A percentile compares a stretch with the other conserved stretches of the same genome.
These are phyloP conservation scores for Cheilosia impressa DNA, from an alignment of 2,888 invertebrate species.

Conservation along the genomic window DNA sequence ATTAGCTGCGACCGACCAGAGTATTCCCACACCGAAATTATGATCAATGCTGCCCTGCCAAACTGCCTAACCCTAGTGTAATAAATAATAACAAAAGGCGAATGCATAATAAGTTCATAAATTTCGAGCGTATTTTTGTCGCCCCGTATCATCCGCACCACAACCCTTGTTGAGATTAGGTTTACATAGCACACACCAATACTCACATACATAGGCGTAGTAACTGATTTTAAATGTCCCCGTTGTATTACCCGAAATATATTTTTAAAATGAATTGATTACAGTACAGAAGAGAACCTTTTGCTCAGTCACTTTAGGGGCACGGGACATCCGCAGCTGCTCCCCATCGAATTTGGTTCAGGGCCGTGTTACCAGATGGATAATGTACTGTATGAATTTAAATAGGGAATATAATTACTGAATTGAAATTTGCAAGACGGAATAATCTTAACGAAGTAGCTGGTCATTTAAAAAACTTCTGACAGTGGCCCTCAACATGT, in stretches of 20 bases:
- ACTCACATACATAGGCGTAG: neutral
- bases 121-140: slow-evolving; percentile 48
- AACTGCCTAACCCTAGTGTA: slow-evolving; percentile 61
- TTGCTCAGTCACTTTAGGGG: slow-evolving; percentile 5
- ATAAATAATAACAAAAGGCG: slow-evolving; percentile 63
- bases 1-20: slow-evolving; percentile 47
- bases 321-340: slow-evolving; percentile 31
- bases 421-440: no score
- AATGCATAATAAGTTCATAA: slow-evolving; percentile 69
- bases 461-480: neutral
- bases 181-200: slow-evolving; percentile 20
- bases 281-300: slow-evolving; percentile 2
- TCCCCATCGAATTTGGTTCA: neutral
- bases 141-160: neutral
- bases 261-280: slow-evolving; percentile 10
- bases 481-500: neutral
- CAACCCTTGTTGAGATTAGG: neutral
- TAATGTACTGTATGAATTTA: neutral
- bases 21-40: slow-evolving; percentile 58
- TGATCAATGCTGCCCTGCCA: slow-evolving; percentile 65
- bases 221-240: slow-evolving; percentile 57
- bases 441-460: no score
- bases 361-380: neutral
- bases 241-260: slow-evolving; percentile 15
- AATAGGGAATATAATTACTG: no score